Evolutionary conservation across 2,113 vertebrate genomes (phyloP), one percentile per base, ranked within the genome.

Genomic region (Phaethon lepturus): DNA sequence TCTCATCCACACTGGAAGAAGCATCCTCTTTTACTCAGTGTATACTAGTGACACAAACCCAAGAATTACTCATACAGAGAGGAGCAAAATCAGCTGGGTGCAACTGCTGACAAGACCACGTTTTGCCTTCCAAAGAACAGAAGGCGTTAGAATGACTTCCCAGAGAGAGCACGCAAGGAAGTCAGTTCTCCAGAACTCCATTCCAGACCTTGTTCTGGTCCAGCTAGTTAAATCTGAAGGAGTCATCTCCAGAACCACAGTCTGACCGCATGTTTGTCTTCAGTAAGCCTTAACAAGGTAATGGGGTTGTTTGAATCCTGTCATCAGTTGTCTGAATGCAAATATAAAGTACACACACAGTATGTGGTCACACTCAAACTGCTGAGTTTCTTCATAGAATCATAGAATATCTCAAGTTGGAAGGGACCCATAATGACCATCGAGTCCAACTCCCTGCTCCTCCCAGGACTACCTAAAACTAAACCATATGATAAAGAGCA

Each of bases 31-130:
- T 59, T 44, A 45, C 55, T 53, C 26, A 60, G 20, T 53, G 45
- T 26, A 3, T 45, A 13, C 9, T 38, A 69, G 45, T 25, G 22
- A 78, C 45, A 69, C 33, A 78, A 87, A 69, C 11, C 25, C 11
- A 53, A 62, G 10, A 44, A 35, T 60, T 52, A 59, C 44, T 23
- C n/a, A 29, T 15, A 24, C 31, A 25, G 62, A 59, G 16, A 50
- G 9, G 44, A 68, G 35, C 8, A 20, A 68, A 59, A 42, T 42
- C 18, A n/a, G 18, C 8, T 42, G 52, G 14, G 22, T 76, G 28
- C 42, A 75, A 45, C 29, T 29, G 18, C 28, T 76, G 24, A 42
- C 0, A 1, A 59, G 35, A 50, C 52, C 8, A 40, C 1, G 0
- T 24, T 66, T 59, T 76, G 52, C 53, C 28, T 40, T 72, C n/a